Percentiles rank a stretch among this genome's conserved stretches.
Conservation (phyloP, 2,888 invertebrate genomes). For the Callyntrura guangdongensis region DNA sequence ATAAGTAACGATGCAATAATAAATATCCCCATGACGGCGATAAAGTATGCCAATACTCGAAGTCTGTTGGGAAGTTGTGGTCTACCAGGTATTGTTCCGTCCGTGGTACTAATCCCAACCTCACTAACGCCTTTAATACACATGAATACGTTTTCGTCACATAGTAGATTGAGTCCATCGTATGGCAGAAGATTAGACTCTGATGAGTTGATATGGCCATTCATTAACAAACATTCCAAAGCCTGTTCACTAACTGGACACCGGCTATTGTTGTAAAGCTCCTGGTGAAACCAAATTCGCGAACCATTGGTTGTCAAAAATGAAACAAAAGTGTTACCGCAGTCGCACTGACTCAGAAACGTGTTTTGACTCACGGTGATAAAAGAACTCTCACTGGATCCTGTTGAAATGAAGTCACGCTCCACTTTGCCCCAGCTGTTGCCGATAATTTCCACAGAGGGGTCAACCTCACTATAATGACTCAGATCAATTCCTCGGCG, state of each 20-base stretch:
- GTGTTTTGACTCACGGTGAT: conserved; percentile 80
- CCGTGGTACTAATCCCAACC: conserved; percentile 57
- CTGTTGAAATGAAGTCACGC: conserved; percentile 82
- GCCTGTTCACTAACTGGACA: conserved; percentile 81
- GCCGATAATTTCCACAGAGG: conserved; percentile 87
- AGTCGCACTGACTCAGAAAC: conserved; percentile 80
- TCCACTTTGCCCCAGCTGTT: conserved; percentile 87
- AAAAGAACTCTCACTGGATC: conserved; percentile 73
- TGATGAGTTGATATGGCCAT: conserved; percentile 57
- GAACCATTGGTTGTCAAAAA: conserved; percentile 79
- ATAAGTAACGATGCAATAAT: conserved; percentile 82
- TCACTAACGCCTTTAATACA: conserved; percentile 81
- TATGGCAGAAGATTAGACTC: conserved; percentile 69
- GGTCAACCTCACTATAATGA: conserved; percentile 85
- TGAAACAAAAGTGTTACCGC: conserved; percentile 75
- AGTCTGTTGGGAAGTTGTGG: conserved; percentile 82
- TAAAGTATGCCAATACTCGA: conserved; percentile 81
- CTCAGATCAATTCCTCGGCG: conserved; percentile 87
- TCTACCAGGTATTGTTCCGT: conserved; percentile 73
- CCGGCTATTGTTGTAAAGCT: conserved; percentile 81
- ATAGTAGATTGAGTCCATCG: conserved; percentile 68
- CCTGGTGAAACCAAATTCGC: conserved; percentile 81
- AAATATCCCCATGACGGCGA: conserved; percentile 82
- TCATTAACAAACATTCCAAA: conserved; percentile 74
- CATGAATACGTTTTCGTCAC: conserved; percentile 80